phyloP scores from a whole-genome alignment of 2,888 invertebrate species.

The Ariolimax columbianus region DNA sequence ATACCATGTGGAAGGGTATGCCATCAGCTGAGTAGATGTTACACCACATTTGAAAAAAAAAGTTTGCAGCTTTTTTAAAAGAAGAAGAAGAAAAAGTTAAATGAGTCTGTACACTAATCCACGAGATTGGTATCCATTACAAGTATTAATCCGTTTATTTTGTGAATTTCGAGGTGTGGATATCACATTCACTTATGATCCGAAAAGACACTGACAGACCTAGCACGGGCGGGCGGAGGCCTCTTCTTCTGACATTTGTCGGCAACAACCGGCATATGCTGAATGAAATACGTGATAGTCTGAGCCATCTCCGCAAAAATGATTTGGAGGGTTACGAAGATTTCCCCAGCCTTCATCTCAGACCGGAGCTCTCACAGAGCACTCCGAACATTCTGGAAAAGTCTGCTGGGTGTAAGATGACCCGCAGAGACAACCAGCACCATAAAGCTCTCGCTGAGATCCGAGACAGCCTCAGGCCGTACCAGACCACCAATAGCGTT shows the following conservation, averaged over 20 bases:
- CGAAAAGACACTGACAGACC: conserved; percentile 54
- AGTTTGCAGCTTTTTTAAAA: not conserved
- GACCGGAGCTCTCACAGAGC: conserved; percentile 60
- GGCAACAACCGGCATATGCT: conserved; percentile 73
- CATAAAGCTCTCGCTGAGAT: conserved; percentile 92
- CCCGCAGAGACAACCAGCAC: conserved; percentile 83
- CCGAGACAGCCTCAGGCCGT: conserved; percentile 89
- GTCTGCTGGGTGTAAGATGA: conserved; percentile 54
- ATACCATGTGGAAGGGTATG: not conserved
- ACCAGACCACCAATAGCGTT: conserved; percentile 71
- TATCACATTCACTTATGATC: conserved; percentile 56
- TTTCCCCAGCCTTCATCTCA: conserved; percentile 44
- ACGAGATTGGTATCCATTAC: not conserved
- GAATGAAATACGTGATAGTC: conserved; percentile 70
- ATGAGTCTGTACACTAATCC: conserved; percentile 34
- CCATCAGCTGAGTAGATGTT: conserved; percentile 17
- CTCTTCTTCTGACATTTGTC: conserved; percentile 65
- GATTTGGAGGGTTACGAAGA: conserved; percentile 53
- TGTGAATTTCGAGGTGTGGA: conserved; percentile 20
- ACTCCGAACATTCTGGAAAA: conserved; percentile 61
- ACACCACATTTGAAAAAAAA: not conserved
- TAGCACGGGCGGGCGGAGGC: conserved; percentile 58
- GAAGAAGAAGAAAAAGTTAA: conserved; percentile 23
- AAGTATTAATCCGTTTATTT: conserved; percentile 10
- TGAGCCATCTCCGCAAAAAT: conserved; percentile 66